Base-by-base conservation (phyloP, 2,113 vertebrate species). In the Embiotoca jacksoni region DNA sequence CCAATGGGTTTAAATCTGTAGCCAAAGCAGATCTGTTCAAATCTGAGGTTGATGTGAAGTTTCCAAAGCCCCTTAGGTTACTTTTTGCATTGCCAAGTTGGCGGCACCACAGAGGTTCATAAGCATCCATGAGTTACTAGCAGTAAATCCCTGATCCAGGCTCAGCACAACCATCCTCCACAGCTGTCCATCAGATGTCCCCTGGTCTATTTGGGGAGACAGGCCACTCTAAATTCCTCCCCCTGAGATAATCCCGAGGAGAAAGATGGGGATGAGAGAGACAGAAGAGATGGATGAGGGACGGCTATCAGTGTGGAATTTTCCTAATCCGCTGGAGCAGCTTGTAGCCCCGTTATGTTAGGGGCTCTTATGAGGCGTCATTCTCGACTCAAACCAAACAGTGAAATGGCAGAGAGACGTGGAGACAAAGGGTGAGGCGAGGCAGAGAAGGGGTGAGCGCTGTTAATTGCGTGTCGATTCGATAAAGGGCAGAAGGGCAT, bases 181-280 rank as follows among this genome's bases (percentile, higher is more conserved):
- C 83, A 90, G 91, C 87, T 91, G 89, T 90, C 78, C 72, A 61
- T 93, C 92, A 84, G 77, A 87, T 88, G 81, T 89, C 78, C 75
- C 60, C 62, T 33, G n/a, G 71, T 91, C 90, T 93, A 92, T 93
- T 92, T 91, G 79, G 87, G 89, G 90, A 90, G 89, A 81, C 70
- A 59, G 78, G 46, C 85, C 84, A 87, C 87, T 92, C 89, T 86
- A 82, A 90, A 92, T 92, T 90, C 91, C 88, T 89, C 65, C 61
- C 61, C 47, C 54, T 0, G 14, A 88, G 89, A 90, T 94, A 93
- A 93, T 93, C 92, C 91, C 5, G 39, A 67, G 47, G 61, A 89
- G 88, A 91, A 90, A 90, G 83, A 90, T 65, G 78, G 59, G 82
- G 85, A 89, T 89, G 78, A 86, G 61, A 61, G 16, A 23, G 23